Evolutionary conservation across 2,797 vertebrate species (phyloP), one percentile per base, ranked within the genome.

Genomic region (Parotocinclus haroldoi): DNA sequence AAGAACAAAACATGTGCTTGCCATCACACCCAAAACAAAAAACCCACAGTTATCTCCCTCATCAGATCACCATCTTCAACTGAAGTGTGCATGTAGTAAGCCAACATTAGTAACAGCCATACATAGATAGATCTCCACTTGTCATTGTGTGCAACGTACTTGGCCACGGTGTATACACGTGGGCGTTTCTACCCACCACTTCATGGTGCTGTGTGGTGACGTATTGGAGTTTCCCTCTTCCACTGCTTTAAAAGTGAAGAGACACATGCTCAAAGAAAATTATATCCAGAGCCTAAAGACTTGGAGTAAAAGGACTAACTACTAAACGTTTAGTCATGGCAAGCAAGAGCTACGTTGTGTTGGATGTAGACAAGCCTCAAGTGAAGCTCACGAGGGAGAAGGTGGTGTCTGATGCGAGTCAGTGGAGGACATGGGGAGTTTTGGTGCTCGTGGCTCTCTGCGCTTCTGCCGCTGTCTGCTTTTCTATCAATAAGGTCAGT

Each of bases 161-260:
- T 12, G n/a, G 54, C 36, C 1, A 11, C 37, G 55, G 55, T 46
- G 57, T 17, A 46, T 38, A 39, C 42, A 12, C 18, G 39, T 61
- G 8, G 63, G 36, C 49, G 51, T 71, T 65, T 52, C 53, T 63
- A 40, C 54, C 56, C 37, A 71, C 65, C 38, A 53, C 16, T 56
- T 45, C 59, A 63, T 63, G 66, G 39, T 76, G 68, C 69, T 16
- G 76, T 62, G 13, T 4, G 45, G 42, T 89, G 87, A 88, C 88
- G 86, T 90, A 91, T 57, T 61, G 88, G 89, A 89, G 79, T 89
- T 90, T 83, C 88, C 89, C 72, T 36, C 7, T 17, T 42, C 45
- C n/a, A 12, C 40, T 7, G 1, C 50, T 7, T 54, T 46, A 65
- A 37, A 65, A 48, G 16, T 0, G 1, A 19, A 51, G 7, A 48